Evolutionary conservation across 2,888 invertebrate species (phyloP).

Genomic region (Protodeltote pygarga): DNA sequence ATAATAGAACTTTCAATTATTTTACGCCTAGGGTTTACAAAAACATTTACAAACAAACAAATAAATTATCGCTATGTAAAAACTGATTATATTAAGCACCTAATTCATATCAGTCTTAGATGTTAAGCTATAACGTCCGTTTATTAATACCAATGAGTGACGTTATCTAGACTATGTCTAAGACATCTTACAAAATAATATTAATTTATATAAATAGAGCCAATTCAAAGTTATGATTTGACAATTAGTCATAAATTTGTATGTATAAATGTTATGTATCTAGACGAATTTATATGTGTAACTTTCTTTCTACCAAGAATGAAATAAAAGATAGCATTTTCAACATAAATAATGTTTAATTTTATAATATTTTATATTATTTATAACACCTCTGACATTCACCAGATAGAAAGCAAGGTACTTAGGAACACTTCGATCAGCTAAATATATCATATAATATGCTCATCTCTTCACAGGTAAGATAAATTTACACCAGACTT

Average conservation of each 20-base stretch:
- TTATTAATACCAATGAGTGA: slow-evolving; percentile 20
- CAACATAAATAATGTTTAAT: slow-evolving; percentile 38
- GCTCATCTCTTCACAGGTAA: slow-evolving; percentile 5
- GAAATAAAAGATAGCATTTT: slow-evolving; percentile 40
- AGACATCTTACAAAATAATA: slow-evolving; percentile 28
- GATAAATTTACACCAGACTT: too few relatives aligned
- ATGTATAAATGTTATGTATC: slow-evolving; percentile 4
- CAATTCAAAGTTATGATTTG: slow-evolving; percentile 13
- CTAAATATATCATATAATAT: slow-evolving; percentile 11
- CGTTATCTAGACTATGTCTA: slow-evolving; percentile 32
- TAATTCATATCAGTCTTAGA: slow-evolving; percentile 69
- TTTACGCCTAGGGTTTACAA: slow-evolving; percentile 13
- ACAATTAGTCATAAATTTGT: slow-evolving; percentile 12
- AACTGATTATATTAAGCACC: slow-evolving; percentile 62
- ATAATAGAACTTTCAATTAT: slow-evolving; percentile 19
- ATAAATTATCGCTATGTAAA: slow-evolving; percentile 25
- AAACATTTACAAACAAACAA: slow-evolving; percentile 29
- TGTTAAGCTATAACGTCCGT: slow-evolving; percentile 48
- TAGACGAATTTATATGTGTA: slow-evolving; percentile 25
- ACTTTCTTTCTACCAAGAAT: slow-evolving; percentile 44
- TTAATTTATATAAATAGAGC: slow-evolving; percentile 10
- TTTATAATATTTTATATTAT: slow-evolving; percentile 32
- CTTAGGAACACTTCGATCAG: slow-evolving; percentile 13
- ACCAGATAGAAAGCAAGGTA: slow-evolving; percentile 46
- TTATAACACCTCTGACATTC: slow-evolving; percentile 22